Percentiles rank a stretch among this genome's conserved stretches.
phyloP scores from a whole-genome alignment of 2,888 invertebrate species.

The Drosophila anceps region DNA sequence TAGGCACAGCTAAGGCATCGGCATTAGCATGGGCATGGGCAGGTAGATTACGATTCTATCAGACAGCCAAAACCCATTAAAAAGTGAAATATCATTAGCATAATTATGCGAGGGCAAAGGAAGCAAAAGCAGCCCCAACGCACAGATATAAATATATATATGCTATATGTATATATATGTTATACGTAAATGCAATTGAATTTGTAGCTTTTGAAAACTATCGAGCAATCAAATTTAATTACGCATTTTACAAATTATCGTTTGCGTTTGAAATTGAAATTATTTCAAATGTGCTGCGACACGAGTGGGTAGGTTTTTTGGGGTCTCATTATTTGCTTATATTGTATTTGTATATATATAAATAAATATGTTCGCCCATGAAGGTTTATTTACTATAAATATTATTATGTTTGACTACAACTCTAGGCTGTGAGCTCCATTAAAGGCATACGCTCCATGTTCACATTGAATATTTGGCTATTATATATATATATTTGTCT shows the following conservation, averaged over 20 bases:
- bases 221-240: conserved; percentile 58
- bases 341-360: neutral
- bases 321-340: neutral
- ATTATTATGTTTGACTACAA: neutral
- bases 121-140: neutral
- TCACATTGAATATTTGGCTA: too few relatives aligned
- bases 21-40: neutral
- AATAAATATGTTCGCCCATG: neutral
- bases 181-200: conserved; percentile 33
- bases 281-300: conserved; percentile 16
- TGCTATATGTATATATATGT: neutral
- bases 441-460: too few relatives aligned
- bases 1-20: conserved; percentile 7
- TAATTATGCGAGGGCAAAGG: conserved; percentile 31
- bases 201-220: conserved; percentile 35
- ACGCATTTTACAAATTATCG: conserved; percentile 60
- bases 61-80: conserved; percentile 43
- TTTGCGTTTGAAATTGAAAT: conserved; percentile 33
- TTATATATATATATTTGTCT: too few relatives aligned
- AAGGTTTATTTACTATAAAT: neutral
- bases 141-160: neutral
- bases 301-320: neutral
- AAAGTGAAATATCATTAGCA: conserved; percentile 47
- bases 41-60: conserved; percentile 32
- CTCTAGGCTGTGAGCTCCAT: too few relatives aligned